Conservation (phyloP, 2,113 vertebrate genomes). For the Chlorodrepanis virens region DNA sequence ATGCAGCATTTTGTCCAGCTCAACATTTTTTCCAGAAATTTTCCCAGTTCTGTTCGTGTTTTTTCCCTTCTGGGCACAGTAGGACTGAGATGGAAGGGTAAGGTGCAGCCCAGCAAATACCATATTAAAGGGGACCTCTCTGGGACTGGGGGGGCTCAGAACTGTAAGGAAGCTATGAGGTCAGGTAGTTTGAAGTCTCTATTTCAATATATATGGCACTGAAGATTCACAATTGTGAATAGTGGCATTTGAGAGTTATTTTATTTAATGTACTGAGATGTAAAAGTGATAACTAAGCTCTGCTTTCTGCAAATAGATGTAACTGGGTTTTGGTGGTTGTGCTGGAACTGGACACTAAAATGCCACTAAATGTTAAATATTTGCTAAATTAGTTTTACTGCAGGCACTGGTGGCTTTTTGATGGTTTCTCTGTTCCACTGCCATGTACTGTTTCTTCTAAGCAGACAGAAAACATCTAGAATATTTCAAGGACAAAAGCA, state of each 20-base stretch:
- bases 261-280: not conserved
- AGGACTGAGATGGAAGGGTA: not conserved
- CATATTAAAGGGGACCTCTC: not conserved
- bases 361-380: not conserved
- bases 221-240: not conserved
- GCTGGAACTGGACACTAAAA: not conserved
- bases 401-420: not conserved
- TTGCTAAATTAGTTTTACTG: not conserved
- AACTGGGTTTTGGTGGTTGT: not conserved
- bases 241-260: not conserved
- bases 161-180: not conserved
- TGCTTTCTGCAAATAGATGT: not conserved
- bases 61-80: not conserved
- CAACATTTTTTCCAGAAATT: not conserved
- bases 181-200: not conserved
- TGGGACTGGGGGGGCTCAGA: not conserved
- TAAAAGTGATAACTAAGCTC: not conserved
- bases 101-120: not conserved
- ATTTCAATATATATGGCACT: not conserved
- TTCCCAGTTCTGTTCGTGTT: not conserved
- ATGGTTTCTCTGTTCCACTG: not conserved
- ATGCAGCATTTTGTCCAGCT: not conserved
- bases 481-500: constrained; percentile 54
- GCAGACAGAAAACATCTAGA: not conserved
- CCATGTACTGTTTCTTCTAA: not conserved